These are phyloP conservation scores for Sminthurinus aureus DNA, from an alignment of 2,888 invertebrate species.

Conservation along the genomic window DNA sequence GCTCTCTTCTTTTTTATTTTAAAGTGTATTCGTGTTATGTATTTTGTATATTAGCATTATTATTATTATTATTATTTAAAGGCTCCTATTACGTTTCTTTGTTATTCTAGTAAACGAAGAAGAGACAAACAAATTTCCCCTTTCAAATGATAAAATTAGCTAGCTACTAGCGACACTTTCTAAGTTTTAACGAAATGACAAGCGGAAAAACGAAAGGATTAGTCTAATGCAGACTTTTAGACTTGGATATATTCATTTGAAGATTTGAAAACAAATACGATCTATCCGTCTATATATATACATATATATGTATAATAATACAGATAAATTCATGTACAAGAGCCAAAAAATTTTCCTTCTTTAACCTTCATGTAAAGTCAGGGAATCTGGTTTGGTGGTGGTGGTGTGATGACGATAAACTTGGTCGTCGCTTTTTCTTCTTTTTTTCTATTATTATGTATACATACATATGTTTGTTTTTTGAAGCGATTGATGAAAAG, in stretches of 20 bases:
- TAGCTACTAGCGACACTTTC: neutral
- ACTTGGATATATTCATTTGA: neutral
- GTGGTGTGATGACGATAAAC: constrained; percentile 3
- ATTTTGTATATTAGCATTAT: no score
- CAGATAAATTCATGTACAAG: neutral
- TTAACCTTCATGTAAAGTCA: constrained; percentile 3
- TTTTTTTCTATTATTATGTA: neutral
- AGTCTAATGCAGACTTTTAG: no score
- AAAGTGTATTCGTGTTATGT: no score
- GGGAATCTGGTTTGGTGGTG: constrained; percentile 16
- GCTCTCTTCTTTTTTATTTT: neutral
- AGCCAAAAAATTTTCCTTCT: neutral
- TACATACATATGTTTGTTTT: no score
- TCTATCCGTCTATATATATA: neutral
- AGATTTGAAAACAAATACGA: neutral
- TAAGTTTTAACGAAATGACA: neutral
- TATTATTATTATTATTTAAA: no score
- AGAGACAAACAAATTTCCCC: neutral
- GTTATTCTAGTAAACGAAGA: no score
- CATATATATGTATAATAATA: neutral
- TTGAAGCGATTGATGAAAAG: no score
- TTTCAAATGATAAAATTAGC: neutral
- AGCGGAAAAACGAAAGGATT: neutral
- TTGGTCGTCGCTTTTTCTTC: neutral
- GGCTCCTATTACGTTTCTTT: no score